Conservation (phyloP, 1,140 invertebrate species). For the Hylyphantes graminicola region DNA sequence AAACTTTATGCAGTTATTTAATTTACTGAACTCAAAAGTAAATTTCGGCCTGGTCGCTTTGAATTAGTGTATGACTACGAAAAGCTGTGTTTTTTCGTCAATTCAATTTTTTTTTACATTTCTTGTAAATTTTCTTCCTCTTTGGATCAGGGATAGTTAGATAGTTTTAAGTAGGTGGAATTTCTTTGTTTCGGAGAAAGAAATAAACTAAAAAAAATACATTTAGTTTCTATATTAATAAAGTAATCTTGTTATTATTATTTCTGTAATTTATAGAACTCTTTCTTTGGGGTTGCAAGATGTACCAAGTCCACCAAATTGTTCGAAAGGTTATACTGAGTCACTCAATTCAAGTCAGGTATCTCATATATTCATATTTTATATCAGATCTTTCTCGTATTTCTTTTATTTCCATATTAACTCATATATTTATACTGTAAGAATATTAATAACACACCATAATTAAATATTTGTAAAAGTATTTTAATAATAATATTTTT, state of each 20-base stretch:
- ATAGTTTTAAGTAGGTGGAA: not conserved
- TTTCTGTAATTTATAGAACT: conserved; percentile 24
- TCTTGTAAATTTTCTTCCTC: too few species aligned
- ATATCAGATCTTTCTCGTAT: not conserved
- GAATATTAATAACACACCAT: not conserved
- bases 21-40: too few species aligned
- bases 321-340: conserved; percentile 35
- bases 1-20: too few species aligned
- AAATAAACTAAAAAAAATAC: not conserved
- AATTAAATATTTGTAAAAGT: too few species aligned
- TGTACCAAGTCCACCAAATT: conserved; percentile 28
- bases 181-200: not conserved
- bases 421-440: not conserved
- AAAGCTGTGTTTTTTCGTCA: too few species aligned
- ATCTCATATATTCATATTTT: not conserved
- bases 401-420: not conserved
- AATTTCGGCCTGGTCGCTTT: too few species aligned
- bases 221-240: not conserved
- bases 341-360: conserved; percentile 27
- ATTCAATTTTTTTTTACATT: too few species aligned
- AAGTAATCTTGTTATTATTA: not conserved
- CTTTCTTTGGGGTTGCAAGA: conserved; percentile 51
- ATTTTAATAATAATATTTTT: too few species aligned
- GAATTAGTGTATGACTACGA: too few species aligned
- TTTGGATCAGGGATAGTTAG: not conserved